These are phyloP conservation scores for Synergus japonicus DNA, from an alignment of 2,888 invertebrate genomes.

Conservation along the genomic window DNA sequence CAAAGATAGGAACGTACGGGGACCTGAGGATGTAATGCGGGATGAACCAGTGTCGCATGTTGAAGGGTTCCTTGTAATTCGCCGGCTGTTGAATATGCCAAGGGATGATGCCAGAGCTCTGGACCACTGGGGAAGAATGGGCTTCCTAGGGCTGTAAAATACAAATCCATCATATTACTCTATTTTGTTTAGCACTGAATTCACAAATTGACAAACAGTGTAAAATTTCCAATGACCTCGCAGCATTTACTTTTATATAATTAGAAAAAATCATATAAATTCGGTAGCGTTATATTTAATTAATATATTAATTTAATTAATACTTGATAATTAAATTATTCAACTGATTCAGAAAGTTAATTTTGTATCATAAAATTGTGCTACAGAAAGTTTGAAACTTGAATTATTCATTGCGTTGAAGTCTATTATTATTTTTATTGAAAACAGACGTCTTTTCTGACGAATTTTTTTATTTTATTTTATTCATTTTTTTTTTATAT, in stretches of 20 bases:
- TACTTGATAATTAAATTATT: background rate
- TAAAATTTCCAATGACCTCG: slow-evolving; percentile 17
- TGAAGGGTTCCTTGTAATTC: slow-evolving; percentile 91
- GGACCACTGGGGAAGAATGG: slow-evolving; percentile 97
- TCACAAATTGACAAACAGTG: background rate
- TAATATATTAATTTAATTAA: too few relatives aligned
- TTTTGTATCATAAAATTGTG: background rate
- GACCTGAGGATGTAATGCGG: slow-evolving; percentile 98
- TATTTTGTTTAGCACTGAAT: background rate
- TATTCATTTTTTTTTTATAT: too few relatives aligned
- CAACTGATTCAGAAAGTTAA: background rate
- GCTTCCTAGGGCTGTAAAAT: slow-evolving; percentile 90
- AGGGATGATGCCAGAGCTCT: slow-evolving; percentile 95
- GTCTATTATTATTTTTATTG: too few relatives aligned
- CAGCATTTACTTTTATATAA: too few relatives aligned
- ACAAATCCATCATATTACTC: slow-evolving; percentile 40
- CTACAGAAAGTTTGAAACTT: background rate
- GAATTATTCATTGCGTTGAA: background rate
- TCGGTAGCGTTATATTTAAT: too few relatives aligned
- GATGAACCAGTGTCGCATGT: slow-evolving; percentile 95
- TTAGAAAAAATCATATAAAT: too few relatives aligned
- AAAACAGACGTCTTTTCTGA: too few relatives aligned
- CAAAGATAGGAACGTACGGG: slow-evolving; percentile 98
- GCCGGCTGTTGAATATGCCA: slow-evolving; percentile 88
- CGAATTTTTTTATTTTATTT: too few relatives aligned